Evolutionary conservation across 2,797 vertebrate genomes (phyloP).

Genomic region (Takifugu rubripes): DNA sequence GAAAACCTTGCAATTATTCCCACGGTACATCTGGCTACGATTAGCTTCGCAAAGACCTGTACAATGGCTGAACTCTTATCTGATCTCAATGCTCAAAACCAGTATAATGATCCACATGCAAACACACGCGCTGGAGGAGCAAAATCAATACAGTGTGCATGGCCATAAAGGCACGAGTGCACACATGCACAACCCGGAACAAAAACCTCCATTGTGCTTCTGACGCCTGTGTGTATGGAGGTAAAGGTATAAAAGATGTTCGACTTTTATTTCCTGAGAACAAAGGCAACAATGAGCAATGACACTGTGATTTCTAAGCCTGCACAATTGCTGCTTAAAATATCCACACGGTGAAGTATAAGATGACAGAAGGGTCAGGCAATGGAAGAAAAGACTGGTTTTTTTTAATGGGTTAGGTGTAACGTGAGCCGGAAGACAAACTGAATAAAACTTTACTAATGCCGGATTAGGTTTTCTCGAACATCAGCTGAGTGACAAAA

Average conservation of each 20-base stretch:
- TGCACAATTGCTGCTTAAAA: slow-evolving; percentile 32
- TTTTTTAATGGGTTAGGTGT: slow-evolving; percentile 8
- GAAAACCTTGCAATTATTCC: slow-evolving; percentile 50
- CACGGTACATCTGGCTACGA: slow-evolving; percentile 57
- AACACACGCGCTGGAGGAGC: background rate
- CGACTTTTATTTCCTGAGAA: slow-evolving; percentile 18
- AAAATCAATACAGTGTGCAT: background rate
- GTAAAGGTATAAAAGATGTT: slow-evolving; percentile 7
- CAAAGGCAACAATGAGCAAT: slow-evolving; percentile 24
- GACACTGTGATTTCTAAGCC: slow-evolving; percentile 16
- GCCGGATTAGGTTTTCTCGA: slow-evolving; percentile 10
- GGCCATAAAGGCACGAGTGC: background rate
- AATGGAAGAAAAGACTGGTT: background rate
- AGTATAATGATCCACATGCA: slow-evolving; percentile 7
- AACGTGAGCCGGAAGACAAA: slow-evolving; percentile 11
- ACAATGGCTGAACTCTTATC: slow-evolving; percentile 32
- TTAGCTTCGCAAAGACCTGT: slow-evolving; percentile 43
- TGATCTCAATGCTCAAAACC: slow-evolving; percentile 2
- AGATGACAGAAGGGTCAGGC: background rate
- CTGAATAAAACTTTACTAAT: background rate
- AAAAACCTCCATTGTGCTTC: slow-evolving; percentile 1
- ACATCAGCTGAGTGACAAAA: background rate
- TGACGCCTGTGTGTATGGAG: slow-evolving; percentile 4
- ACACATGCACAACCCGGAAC: background rate
- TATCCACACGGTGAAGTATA: slow-evolving; percentile 18